Percentiles rank a stretch among this genome's conserved stretches.
Conservation (phyloP, 2,797 vertebrate species). For the Rhinoraja longicauda region DNA sequence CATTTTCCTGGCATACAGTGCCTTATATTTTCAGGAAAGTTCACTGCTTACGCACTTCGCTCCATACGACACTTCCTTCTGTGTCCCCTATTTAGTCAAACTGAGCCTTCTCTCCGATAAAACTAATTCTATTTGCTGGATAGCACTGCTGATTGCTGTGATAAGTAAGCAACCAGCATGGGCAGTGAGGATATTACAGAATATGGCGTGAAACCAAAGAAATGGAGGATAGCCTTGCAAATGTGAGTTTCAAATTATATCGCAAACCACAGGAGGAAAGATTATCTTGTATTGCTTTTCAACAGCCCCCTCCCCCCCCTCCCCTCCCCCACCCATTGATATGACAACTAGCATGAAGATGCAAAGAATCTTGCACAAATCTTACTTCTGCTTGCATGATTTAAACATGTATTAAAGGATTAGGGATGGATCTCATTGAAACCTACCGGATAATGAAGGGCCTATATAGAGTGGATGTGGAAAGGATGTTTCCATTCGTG, state of each 20-base stretch:
- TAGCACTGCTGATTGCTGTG: background rate
- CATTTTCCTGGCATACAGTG: background rate
- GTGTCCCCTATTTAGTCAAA: background rate
- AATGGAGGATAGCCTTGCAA: background rate
- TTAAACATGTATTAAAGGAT: too few relatives aligned
- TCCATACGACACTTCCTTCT: background rate
- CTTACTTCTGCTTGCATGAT: background rate
- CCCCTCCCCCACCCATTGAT: too few relatives aligned
- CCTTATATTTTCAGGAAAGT: background rate
- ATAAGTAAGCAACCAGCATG: background rate
- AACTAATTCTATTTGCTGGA: background rate
- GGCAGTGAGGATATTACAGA: background rate
- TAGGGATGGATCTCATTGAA: too few relatives aligned
- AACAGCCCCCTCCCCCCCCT: background rate
- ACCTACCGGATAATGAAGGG: too few relatives aligned
- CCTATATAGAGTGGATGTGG: too few relatives aligned
- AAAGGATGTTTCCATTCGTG: too few relatives aligned
- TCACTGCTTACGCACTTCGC: background rate
- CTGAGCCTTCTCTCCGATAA: background rate
- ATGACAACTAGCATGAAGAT: background rate
- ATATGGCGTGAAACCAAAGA: background rate
- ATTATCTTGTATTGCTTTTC: background rate
- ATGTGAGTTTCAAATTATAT: background rate
- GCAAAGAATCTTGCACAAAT: background rate
- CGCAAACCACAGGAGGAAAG: background rate